Conservation (phyloP, 2,797 vertebrate species). For the Ptychadena robeensis region DNA sequence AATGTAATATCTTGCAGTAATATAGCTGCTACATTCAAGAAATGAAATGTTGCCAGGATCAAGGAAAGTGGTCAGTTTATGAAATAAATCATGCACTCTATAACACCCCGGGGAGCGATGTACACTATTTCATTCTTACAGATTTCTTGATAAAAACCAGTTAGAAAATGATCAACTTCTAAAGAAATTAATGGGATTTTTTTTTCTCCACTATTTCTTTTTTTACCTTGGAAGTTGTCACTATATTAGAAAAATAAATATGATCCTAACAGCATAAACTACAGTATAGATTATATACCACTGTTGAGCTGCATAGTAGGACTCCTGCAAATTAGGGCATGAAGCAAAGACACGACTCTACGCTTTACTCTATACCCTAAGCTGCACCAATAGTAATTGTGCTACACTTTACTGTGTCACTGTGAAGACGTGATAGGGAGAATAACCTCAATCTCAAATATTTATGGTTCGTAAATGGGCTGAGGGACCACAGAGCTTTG, state of each 20-base stretch:
- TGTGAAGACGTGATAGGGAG: too few relatives aligned
- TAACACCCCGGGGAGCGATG: conserved; percentile 38
- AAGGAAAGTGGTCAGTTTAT: conserved; percentile 32
- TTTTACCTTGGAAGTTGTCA: background rate
- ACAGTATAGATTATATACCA: background rate
- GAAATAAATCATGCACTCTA: conserved; percentile 38
- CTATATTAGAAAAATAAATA: background rate
- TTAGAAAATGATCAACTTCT: conserved; percentile 43
- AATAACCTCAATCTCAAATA: too few relatives aligned
- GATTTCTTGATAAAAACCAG: conserved; percentile 49
- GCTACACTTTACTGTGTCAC: too few relatives aligned
- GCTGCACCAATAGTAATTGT: too few relatives aligned
- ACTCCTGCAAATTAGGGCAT: background rate
- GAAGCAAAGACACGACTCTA: background rate
- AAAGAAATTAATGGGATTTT: background rate
- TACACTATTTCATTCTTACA: conserved; percentile 29
- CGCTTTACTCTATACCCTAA: too few relatives aligned
- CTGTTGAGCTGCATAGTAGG: background rate
- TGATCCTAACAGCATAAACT: background rate
- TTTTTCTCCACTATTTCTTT: background rate
- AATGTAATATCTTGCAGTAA: conserved; percentile 27
- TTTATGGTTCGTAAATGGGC: too few relatives aligned
- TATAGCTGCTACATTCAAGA: conserved; percentile 29
- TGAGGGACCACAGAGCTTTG: too few relatives aligned
- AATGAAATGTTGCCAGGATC: conserved; percentile 15